phyloP scores from a whole-genome alignment of 2,888 invertebrate genomes.

The Iselma pallidipennis region DNA sequence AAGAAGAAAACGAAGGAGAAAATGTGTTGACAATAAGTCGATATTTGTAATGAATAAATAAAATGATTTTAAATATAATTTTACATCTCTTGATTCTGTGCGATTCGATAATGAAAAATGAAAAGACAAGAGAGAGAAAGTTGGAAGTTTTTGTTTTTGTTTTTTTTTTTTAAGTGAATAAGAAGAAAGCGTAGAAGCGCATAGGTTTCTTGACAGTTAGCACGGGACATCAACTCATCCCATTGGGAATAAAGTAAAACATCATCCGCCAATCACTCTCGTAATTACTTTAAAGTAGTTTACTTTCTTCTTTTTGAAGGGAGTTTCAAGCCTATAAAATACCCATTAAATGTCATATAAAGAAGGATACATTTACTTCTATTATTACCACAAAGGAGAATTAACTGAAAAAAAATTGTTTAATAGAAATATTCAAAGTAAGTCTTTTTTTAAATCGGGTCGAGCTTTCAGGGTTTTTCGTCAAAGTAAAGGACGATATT shows the following conservation, averaged over 20 bases:
- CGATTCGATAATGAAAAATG: constrained; percentile 22
- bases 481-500: background rate
- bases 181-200: constrained; percentile 30
- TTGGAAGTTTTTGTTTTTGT: constrained; percentile 27
- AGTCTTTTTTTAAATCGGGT: background rate
- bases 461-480: background rate
- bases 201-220: constrained; percentile 43
- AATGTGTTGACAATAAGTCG: constrained; percentile 20
- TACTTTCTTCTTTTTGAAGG: constrained; percentile 21
- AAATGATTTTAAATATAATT: constrained; percentile 24
- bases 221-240: constrained; percentile 40
- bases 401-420: background rate
- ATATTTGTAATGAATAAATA: constrained; percentile 23
- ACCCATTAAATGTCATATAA: background rate
- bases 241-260: constrained; percentile 41
- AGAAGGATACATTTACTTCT: too few relatives aligned
- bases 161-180: constrained; percentile 10
- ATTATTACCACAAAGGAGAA: background rate
- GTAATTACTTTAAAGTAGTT: constrained; percentile 55
- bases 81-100: constrained; percentile 16
- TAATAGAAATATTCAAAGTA: too few relatives aligned
- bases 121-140: constrained; percentile 36
- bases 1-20: background rate
- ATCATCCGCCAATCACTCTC: constrained; percentile 52
- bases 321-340: background rate